A percentile compares a stretch with the other conserved stretches of the same genome.
Evolutionary conservation across 2,888 invertebrate genomes (phyloP).

Genomic region (Mamestra brassicae): DNA sequence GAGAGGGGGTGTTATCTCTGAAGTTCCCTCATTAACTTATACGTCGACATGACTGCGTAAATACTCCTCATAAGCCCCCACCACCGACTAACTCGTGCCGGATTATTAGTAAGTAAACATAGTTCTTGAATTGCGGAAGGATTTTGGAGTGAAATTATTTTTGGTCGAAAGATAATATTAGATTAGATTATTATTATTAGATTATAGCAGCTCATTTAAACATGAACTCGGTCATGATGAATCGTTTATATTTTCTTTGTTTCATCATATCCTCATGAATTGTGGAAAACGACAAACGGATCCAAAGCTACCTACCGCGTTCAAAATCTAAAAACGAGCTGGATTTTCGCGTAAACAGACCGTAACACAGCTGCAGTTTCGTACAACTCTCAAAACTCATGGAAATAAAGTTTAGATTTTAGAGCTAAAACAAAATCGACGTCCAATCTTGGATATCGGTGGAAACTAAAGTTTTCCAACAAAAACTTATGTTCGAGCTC

Average conservation of each 20-base stretch:
- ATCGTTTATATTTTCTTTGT: neutral
- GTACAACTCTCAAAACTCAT: constrained; percentile 10
- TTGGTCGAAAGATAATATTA: no score
- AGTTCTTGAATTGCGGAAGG: neutral
- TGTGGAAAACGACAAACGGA: neutral
- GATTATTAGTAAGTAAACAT: constrained; percentile 19
- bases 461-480: constrained; percentile 43
- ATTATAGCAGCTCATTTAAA: no score
- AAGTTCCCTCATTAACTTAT: constrained; percentile 62
- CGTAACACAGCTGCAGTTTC: constrained; percentile 7
- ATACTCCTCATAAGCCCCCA: constrained; percentile 32
- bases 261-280: neutral
- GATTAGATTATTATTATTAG: no score
- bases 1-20: constrained; percentile 46
- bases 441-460: constrained; percentile 44
- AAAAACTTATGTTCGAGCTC: constrained; percentile 44
- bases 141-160: neutral
- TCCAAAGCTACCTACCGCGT: neutral
- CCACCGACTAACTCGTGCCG: constrained; percentile 9
- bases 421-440: constrained; percentile 42
- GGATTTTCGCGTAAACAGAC: neutral
- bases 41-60: constrained; percentile 48
- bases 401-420: constrained; percentile 39
- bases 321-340: neutral
- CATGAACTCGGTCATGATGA: no score